Conservation (phyloP, 2,113 vertebrate genomes). For the Xenus cinereus region DNA sequence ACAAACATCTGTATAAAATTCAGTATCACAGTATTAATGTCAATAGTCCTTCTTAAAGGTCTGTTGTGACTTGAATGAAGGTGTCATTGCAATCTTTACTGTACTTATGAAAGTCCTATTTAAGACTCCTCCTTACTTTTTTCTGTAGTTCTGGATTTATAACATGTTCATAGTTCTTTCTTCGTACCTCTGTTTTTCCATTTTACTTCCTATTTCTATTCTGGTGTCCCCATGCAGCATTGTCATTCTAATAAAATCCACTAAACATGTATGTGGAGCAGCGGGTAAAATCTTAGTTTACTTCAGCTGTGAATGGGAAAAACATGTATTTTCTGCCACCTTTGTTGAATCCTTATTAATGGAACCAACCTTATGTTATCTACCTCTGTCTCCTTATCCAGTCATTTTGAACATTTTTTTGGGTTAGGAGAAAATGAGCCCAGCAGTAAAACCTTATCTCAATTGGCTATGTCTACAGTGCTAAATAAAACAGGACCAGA, state of each 20-base stretch:
- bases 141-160: background rate
- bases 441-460: slow-evolving; percentile 40
- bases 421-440: background rate
- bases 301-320: background rate
- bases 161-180: background rate
- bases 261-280: background rate
- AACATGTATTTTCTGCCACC: background rate
- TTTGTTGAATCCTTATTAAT: background rate
- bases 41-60: background rate
- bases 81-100: background rate
- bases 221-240: background rate
- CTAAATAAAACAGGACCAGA: background rate
- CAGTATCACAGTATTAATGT: rapidly evolving
- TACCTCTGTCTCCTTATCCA: background rate
- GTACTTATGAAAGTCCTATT: background rate
- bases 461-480: background rate
- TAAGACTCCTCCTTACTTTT: background rate
- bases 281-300: background rate
- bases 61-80: background rate
- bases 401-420: background rate
- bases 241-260: background rate
- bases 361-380: background rate
- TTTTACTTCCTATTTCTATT: background rate
- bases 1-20: background rate
- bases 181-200: background rate